A percentile compares a stretch with the other conserved stretches of the same genome.
These are phyloP conservation scores for Doryteuthis pealeii DNA, from an alignment of 1,140 invertebrate species.

Conservation along the genomic window DNA sequence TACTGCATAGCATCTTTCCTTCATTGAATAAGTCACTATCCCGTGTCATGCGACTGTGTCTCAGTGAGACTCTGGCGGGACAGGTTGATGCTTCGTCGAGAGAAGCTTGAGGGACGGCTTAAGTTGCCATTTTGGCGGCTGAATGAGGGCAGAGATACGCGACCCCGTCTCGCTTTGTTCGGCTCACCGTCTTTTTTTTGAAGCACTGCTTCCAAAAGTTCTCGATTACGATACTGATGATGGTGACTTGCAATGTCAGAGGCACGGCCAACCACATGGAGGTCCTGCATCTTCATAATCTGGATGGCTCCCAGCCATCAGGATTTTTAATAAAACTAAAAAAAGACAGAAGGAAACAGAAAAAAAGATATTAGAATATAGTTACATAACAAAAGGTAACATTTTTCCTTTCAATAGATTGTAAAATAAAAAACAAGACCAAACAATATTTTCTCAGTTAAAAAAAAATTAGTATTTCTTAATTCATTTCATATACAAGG, in stretches of 20 bases:
- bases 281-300: constrained; percentile 6
- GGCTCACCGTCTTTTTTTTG: constrained; percentile 16
- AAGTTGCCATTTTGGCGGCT: constrained; percentile 16
- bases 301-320: constrained; percentile 1
- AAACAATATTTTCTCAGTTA: no score
- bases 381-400: no score
- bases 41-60: constrained; percentile 6
- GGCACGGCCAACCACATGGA: background rate
- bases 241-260: constrained; percentile 1
- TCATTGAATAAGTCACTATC: constrained; percentile 8
- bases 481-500: no score
- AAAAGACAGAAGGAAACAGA: no score
- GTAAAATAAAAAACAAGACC: no score
- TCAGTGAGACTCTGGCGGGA: constrained; percentile 14
- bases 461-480: no score
- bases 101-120: constrained; percentile 17
- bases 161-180: constrained; percentile 11
- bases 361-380: no score
- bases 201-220: constrained; percentile 14
- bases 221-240: constrained; percentile 3
- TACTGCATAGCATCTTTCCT: constrained; percentile 3
- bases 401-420: no score
- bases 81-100: constrained; percentile 16
- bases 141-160: constrained; percentile 1
- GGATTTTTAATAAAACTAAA: background rate